phyloP scores from a whole-genome alignment of 2,888 invertebrate genomes.

The Caenorhabditis plicata region DNA sequence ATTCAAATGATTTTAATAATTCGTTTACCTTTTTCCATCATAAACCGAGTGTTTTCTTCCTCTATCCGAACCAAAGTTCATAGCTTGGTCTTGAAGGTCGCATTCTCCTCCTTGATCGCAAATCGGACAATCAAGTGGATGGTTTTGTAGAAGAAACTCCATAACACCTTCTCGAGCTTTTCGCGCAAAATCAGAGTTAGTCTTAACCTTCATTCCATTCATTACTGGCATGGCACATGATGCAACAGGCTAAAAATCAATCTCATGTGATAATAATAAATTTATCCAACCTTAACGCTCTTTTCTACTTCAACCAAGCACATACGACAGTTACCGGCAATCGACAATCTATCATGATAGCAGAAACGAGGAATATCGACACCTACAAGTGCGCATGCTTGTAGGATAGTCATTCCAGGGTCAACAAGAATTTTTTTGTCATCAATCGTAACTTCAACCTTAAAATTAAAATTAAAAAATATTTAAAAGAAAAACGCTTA shows the following conservation, averaged over 20 bases:
- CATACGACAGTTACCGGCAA: constrained; percentile 99
- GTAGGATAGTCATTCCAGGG: constrained; percentile 93
- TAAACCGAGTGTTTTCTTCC: constrained; percentile 69
- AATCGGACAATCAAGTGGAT: constrained; percentile 98
- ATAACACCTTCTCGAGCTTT: constrained; percentile 77
- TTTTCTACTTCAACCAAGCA: constrained; percentile 98
- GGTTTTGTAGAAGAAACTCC: constrained; percentile 97
- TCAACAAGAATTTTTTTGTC: constrained; percentile 89
- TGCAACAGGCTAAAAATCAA: constrained; percentile 78
- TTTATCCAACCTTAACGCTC: constrained; percentile 77
- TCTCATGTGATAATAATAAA: neutral
- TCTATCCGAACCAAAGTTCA: constrained; percentile 88
- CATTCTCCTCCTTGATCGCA: constrained; percentile 87
- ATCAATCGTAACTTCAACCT: constrained; percentile 81
- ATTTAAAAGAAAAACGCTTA: neutral
- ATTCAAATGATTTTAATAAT: no score
- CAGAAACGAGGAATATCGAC: constrained; percentile 98
- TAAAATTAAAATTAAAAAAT: neutral
- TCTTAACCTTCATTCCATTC: constrained; percentile 96
- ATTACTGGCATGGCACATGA: constrained; percentile 99
- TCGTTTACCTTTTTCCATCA: constrained; percentile 63
- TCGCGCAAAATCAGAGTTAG: constrained; percentile 86
- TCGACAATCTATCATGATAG: constrained; percentile 95
- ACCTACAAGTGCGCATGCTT: constrained; percentile 84
- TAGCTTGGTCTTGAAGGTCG: constrained; percentile 90